Conservation (phyloP, 2,797 vertebrate genomes). For the Sebastiscus albofasciatus region DNA sequence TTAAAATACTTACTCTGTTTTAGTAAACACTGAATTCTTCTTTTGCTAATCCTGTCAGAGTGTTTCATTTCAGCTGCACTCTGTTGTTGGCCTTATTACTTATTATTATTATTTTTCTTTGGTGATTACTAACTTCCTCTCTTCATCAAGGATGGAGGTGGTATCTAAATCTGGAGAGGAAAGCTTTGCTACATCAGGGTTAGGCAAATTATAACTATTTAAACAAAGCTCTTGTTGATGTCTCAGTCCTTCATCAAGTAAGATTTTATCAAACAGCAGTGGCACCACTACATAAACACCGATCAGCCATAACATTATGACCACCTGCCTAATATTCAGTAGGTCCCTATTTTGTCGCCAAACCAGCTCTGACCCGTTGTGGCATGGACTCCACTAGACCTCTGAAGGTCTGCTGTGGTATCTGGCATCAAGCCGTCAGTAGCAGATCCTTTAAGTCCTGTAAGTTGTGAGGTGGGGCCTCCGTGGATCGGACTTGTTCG, state of each 20-base stretch:
- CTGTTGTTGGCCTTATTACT: not conserved
- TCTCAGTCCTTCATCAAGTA: not conserved
- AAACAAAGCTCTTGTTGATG: not conserved
- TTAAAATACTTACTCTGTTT: constrained; percentile 19
- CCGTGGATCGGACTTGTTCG: no score
- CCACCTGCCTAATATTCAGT: no score
- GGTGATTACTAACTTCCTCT: not conserved
- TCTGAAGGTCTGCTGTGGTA: no score
- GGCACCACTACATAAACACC: not conserved
- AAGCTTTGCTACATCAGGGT: not conserved
- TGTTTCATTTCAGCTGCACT: constrained; percentile 7
- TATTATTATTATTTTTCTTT: not conserved
- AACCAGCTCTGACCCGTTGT: no score
- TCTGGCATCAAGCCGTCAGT: no score
- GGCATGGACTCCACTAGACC: no score
- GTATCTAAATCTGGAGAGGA: not conserved
- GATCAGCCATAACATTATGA: no score
- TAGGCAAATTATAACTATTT: not conserved
- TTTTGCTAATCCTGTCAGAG: constrained; percentile 8
- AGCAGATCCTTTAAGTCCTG: no score
- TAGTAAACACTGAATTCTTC: not conserved
- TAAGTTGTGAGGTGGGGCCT: no score
- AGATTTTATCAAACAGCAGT: not conserved
- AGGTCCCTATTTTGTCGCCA: no score
- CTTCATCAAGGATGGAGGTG: not conserved